Evolutionary conservation across 2,888 invertebrate genomes (phyloP), one percentile per base, ranked within the genome.

Genomic region (Hyles lineata): DNA sequence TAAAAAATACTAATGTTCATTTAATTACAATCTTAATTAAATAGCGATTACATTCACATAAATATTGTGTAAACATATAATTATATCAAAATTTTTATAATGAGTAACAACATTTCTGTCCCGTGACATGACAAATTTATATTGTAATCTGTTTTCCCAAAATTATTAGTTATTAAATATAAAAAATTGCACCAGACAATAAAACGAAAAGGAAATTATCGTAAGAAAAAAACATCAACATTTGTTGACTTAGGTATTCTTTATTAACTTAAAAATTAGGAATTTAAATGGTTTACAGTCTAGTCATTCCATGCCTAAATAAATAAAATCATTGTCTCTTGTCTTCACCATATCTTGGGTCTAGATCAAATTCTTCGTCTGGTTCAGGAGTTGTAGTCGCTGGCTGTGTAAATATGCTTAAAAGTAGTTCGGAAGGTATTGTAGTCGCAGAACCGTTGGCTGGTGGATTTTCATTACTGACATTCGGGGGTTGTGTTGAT

Each of bases 261-360:
- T 55, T 55, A 55, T 55, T 55, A 52, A 17, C 19, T 52, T 52
- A n/a, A 19, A 55, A 55, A 55, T 55, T 19, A n/a, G 17, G n/a
- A 1, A 7, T 55, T 55, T n/a, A 55, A 55, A 55, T 19, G 19
- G n/a, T 19, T 19, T 55, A 7, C 55, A 55, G 55, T 55, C 55
- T 55, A 55, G n/a, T 55, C 2, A 55, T n/a, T 55, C 17, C 55
- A n/a, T 55, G n/a, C 17, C 23, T 6, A 60, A 60, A 25, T 60
- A 23, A 67, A 50, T 50, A 17, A 23, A 23, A n/a, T 50, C 17
- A 17, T 11, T 67, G 23, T 23, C 50, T 60, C 29, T 59, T 29
- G n/a, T 73, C 72, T 63, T 74, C 70, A 50, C 74, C 73, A 70
- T 55, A 81, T 62, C 80, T 79, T 69, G 52, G 2, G 71, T 81